Conservation (phyloP, 1,140 invertebrate species). For the Zaprionus camerounensis region DNA sequence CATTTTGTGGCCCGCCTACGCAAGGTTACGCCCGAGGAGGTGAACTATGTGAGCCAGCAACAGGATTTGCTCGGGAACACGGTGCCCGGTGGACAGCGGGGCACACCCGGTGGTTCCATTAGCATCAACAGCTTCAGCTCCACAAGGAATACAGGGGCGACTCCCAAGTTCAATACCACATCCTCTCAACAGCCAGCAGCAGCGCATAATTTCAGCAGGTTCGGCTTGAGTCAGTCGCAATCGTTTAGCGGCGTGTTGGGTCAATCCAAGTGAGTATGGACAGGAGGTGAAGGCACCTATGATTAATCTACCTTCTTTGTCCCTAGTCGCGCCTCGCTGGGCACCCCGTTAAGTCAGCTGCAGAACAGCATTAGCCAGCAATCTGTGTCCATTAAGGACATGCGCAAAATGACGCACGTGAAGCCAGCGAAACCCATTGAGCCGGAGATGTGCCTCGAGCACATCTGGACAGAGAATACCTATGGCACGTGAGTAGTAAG, state of each 20-base stretch:
- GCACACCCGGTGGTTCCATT: slow-evolving; percentile 5
- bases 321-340: slow-evolving; percentile 60
- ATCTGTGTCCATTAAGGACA: slow-evolving; percentile 76
- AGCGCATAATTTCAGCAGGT: slow-evolving; percentile 55
- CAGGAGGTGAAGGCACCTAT: too few species aligned
- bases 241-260: slow-evolving; percentile 71
- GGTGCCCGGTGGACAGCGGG: slow-evolving; percentile 42
- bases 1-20: slow-evolving; percentile 94
- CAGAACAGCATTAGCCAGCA: slow-evolving; percentile 72
- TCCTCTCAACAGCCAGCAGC: slow-evolving; percentile 53
- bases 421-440: slow-evolving; percentile 89
- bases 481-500: slow-evolving; percentile 80
- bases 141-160: slow-evolving; percentile 53
- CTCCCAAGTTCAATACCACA: slow-evolving; percentile 31
- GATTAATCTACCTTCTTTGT: not conserved
- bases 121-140: slow-evolving; percentile 52
- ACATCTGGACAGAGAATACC: slow-evolving; percentile 93
- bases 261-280: slow-evolving; percentile 65
- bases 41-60: slow-evolving; percentile 83
- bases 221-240: slow-evolving; percentile 70
- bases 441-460: slow-evolving; percentile 94
- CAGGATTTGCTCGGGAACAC: slow-evolving; percentile 62
- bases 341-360: slow-evolving; percentile 70
- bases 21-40: slow-evolving; percentile 90
- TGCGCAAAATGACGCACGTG: slow-evolving; percentile 69